Percentiles rank a stretch among this genome's conserved stretches.
Evolutionary conservation across 1,140 invertebrate genomes (phyloP).

Genomic region (Macrocentrus cingulum): DNA sequence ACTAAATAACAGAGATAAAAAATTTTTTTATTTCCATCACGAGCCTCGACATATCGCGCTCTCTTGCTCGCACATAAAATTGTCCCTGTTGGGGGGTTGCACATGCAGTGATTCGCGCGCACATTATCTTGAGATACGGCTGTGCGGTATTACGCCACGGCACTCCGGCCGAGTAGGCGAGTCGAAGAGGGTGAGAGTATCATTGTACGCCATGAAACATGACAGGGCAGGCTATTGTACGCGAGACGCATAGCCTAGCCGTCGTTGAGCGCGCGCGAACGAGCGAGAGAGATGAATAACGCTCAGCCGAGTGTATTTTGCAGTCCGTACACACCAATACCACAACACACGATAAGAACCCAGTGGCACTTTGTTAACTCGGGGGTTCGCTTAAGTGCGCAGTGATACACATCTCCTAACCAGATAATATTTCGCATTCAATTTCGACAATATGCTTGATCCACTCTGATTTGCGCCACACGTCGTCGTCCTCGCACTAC

Average conservation of each 20-base stretch:
- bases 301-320: conserved; percentile 23
- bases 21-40: too few species aligned
- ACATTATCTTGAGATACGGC: conserved; percentile 56
- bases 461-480: conserved; percentile 28
- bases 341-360: conserved; percentile 55
- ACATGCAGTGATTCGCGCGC: conserved; percentile 35
- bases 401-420: conserved; percentile 47
- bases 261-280: not conserved
- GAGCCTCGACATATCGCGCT: not conserved
- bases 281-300: not conserved
- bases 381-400: conserved; percentile 50
- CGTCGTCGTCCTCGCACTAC: not conserved
- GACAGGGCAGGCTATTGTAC: conserved; percentile 53
- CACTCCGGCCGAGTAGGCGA: conserved; percentile 27
- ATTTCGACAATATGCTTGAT: conserved; percentile 45
- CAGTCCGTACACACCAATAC: conserved; percentile 10
- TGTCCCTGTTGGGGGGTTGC: not conserved
- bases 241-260: conserved; percentile 44
- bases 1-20: too few species aligned
- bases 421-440: conserved; percentile 55
- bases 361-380: conserved; percentile 53
- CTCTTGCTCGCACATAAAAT: not conserved
- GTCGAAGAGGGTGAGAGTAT: conserved; percentile 43
- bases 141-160: conserved; percentile 30
- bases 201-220: conserved; percentile 55